Evolutionary conservation across 2,888 invertebrate genomes (phyloP).

Genomic region (Meteorus colon): DNA sequence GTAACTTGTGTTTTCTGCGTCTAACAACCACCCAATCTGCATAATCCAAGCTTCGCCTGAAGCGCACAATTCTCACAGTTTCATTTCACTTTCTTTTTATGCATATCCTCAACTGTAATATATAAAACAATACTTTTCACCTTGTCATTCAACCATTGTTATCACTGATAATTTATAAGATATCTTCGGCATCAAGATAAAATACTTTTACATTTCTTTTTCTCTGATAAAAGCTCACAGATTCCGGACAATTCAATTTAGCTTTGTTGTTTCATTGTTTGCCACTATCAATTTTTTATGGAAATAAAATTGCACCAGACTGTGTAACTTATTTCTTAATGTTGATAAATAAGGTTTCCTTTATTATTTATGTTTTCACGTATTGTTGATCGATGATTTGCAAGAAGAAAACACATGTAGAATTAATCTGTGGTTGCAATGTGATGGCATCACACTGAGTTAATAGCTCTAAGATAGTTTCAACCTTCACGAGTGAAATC

Average conservation of each 20-base stretch:
- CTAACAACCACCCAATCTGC: constrained; percentile 59
- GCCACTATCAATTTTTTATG: too few species aligned
- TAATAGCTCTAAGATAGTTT: constrained; percentile 14
- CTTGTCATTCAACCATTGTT: not conserved
- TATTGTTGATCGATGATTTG: too few species aligned
- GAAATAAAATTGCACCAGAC: too few species aligned
- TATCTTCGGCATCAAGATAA: too few species aligned
- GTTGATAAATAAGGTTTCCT: too few species aligned
- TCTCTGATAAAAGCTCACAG: too few species aligned
- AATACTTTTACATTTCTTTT: too few species aligned
- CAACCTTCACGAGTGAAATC: constrained; percentile 43
- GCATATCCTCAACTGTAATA: not conserved
- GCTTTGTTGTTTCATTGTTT: too few species aligned
- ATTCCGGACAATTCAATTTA: too few species aligned
- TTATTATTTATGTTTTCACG: not conserved
- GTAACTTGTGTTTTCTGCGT: constrained; percentile 54
- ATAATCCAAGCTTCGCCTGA: constrained; percentile 61
- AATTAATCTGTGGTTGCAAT: not conserved
- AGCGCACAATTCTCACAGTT: constrained; percentile 37
- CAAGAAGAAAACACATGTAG: not conserved
- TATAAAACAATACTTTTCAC: not conserved
- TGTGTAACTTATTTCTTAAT: too few species aligned
- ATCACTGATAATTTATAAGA: too few species aligned
- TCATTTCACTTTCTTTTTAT: constrained; percentile 30
- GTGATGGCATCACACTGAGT: constrained; percentile 37